Base-by-base conservation (phyloP, 1,140 invertebrate species). In the Macrostomum lignano region DNA sequence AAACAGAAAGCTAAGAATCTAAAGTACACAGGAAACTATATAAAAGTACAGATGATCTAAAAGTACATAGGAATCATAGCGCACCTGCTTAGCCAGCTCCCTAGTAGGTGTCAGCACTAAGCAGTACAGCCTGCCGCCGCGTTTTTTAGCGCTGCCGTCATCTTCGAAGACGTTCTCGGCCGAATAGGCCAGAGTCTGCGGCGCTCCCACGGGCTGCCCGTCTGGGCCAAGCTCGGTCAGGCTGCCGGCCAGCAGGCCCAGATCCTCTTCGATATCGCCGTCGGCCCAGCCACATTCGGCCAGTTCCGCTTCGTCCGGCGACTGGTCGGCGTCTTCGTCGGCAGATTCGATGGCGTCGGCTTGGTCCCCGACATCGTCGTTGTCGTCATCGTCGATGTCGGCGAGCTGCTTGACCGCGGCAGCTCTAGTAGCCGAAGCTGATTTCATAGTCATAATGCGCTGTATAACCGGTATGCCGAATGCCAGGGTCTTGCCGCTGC, bases 61-160 rank as follows among this genome's bases (percentile, higher is more conserved):
- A n/a, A n/a, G n/a, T n/a, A n/a, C n/a, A n/a, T n/a, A n/a, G n/a
- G n/a, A n/a, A n/a, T n/a, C n/a, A n/a, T n/a, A n/a, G n/a, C n/a
- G n/a, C n/a, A 51, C 46, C 34, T 52, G 49, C 21, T 45, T 50
- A 9, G 49, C 48, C 10, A 57, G 35, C 36, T 57, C 54, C 31
- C 54, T 36, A 1, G 52, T 55, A 17, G 54, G 54, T 24, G 46
- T 43, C 37, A 57, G 32, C 1, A 50, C 48, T 17, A 57, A 19
- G 3, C 23, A 17, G 7, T 35, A 29, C 28, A 36, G 15, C 20
- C 17, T 7, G 9, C 15, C 19, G 7, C n/a, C 9, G 19, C 15
- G 9, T 5, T 5, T 28, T 28, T 7, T 5, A 28, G 9, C 9
- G 9, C 19, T 28, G 14, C 26, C 15, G 7, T 14, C 9, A 5